phyloP scores from a whole-genome alignment of 2,797 vertebrate genomes.

The Acomys russatus region DNA sequence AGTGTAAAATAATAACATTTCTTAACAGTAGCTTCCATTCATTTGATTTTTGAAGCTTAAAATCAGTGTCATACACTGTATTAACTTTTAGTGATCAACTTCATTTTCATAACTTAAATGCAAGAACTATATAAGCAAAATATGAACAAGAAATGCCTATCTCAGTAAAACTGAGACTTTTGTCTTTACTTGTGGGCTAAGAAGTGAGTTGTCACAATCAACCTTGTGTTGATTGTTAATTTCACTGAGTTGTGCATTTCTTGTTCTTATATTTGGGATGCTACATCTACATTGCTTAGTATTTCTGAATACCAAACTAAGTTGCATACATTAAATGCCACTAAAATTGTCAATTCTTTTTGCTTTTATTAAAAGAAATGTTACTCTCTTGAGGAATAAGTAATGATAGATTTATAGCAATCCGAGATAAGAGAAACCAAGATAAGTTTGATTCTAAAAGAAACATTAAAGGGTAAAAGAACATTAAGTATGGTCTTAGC shows the following conservation, averaged over 20 bases:
- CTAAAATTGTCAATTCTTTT: background rate
- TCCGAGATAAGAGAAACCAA: background rate
- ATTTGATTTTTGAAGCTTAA: conserved; percentile 26
- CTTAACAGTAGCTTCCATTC: conserved; percentile 31
- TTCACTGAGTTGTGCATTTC: conserved; percentile 4
- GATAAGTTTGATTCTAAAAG: background rate
- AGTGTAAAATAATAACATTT: conserved; percentile 46
- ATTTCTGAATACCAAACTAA: background rate
- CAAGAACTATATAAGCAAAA: background rate
- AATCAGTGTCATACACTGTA: background rate
- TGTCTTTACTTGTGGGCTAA: background rate
- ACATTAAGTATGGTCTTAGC: background rate
- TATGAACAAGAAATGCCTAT: background rate
- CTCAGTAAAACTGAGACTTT: background rate
- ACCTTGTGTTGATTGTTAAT: background rate
- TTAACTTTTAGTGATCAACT: conserved; percentile 6
- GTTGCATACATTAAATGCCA: background rate
- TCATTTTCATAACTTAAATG: conserved; percentile 8
- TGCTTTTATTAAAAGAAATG: background rate
- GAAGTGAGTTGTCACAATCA: conserved; percentile 38
- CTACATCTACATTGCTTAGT: background rate
- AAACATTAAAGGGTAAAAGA: background rate
- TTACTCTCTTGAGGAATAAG: background rate
- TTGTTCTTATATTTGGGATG: background rate
- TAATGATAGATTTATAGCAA: conserved; percentile 6